Conservation (phyloP, 2,888 invertebrate species). For the Campoplex capitator region DNA sequence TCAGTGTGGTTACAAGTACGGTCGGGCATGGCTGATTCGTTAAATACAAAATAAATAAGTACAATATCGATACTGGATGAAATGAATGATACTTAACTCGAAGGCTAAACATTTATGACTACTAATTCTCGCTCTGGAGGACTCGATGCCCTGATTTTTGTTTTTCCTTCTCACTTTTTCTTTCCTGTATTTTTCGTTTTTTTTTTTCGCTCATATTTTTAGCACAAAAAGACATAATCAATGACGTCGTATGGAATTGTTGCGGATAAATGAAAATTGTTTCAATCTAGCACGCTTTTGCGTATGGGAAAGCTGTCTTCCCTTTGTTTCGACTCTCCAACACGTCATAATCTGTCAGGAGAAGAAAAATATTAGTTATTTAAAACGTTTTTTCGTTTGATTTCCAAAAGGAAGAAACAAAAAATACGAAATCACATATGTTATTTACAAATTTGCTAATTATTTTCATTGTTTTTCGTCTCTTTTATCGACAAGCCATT, state of each 20-base stretch:
- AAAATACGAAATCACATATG: conserved; percentile 11
- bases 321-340: conserved; percentile 78
- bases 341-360: conserved; percentile 82
- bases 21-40: conserved; percentile 34
- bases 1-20: background rate
- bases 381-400: conserved; percentile 21
- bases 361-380: conserved; percentile 77
- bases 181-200: conserved; percentile 8
- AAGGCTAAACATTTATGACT: conserved; percentile 57
- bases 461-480: background rate
- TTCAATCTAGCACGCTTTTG: conserved; percentile 74
- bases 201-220: conserved; percentile 32
- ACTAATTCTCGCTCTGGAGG: conserved; percentile 43
- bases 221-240: conserved; percentile 26
- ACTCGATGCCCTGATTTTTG: conserved; percentile 32
- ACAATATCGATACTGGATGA: conserved; percentile 62
- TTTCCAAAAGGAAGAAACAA: background rate
- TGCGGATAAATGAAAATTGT: conserved; percentile 59
- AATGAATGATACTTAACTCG: conserved; percentile 63
- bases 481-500: background rate
- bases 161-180: background rate
- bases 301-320: conserved; percentile 75
- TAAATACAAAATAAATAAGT: conserved; percentile 72
- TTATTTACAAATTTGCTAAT: conserved; percentile 40
- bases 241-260: conserved; percentile 30